These are phyloP conservation scores for Lophura nycthemera DNA, from an alignment of 2,113 vertebrate genomes.

Conservation along the genomic window DNA sequence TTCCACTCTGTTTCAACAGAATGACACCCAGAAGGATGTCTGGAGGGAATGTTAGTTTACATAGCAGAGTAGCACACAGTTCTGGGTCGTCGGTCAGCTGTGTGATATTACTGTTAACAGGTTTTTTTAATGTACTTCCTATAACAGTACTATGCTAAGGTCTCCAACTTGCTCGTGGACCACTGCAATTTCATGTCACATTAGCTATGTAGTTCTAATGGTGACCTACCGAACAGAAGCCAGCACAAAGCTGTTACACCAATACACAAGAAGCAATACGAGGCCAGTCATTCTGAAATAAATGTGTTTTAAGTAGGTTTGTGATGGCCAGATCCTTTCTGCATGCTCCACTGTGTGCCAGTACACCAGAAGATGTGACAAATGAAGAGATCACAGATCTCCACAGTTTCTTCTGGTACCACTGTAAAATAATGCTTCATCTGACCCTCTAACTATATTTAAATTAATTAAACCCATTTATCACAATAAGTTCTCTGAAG, in stretches of 20 bases:
- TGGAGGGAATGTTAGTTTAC: background rate
- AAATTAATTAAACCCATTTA: slow-evolving; percentile 66
- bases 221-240: background rate
- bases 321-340: background rate
- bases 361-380: background rate
- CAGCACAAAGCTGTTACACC: background rate
- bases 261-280: background rate
- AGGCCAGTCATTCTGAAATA: background rate
- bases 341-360: background rate
- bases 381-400: background rate
- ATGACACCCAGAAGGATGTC: background rate
- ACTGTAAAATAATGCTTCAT: slow-evolving; percentile 40
- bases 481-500: slow-evolving; percentile 39
- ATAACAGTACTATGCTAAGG: background rate
- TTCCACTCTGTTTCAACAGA: background rate
- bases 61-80: background rate
- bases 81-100: slow-evolving; percentile 11
- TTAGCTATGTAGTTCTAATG: background rate
- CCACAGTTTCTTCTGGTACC: background rate
- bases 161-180: background rate
- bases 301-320: background rate
- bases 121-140: background rate
- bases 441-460: slow-evolving; percentile 39
- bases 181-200: background rate
- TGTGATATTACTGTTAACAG: background rate